Evolutionary conservation across 2,113 vertebrate genomes (phyloP), one percentile per base, ranked within the genome.

Genomic region (Leucopsar rothschildi): DNA sequence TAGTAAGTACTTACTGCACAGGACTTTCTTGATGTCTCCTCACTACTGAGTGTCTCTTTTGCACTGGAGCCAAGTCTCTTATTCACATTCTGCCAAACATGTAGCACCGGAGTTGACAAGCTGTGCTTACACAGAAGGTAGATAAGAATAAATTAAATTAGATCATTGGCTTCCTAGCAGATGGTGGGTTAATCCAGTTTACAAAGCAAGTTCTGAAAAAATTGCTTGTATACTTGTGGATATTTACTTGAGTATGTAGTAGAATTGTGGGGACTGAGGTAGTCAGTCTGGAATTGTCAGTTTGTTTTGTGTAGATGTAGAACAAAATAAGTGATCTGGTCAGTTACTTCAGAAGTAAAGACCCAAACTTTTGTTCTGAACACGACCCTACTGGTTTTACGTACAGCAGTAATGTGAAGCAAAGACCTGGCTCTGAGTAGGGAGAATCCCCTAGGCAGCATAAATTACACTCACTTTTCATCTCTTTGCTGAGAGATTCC

Each of bases 81-180:
- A 91, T 93, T 97, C 92, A 69, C 88, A 68, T 92, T 94, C 94
- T 97, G 97, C 97, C 97, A 97, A 95, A 96, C 19, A 2, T 84
- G 82, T 42, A 93, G 78, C 92, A 77, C 83, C 40, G 65, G 95
- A 95, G 82, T 86, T 83, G 79, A 96, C 96, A 98, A 97, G 93
- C 91, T 97, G 96, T 97, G 96, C 91, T 96, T 97, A 96, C 77
- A 97, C 94, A 96, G 94, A 97, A 97, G 94, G 86, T 97, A 86
- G 97, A 95, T 95, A 97, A 97, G 91, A 97, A 97, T 97, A 97
- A 97, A 97, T 96, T 96, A 96, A 97, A 97, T 97, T 97, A 97
- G 93, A 97, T 96, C 92, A 96, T 82, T 95, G 82, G 86, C 93
- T 97, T 97, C 83, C 4, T 97, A 97, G 96, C 97, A 98, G 94